phyloP scores from a whole-genome alignment of 2,888 invertebrate species.

The Auanema freiburgensis region DNA sequence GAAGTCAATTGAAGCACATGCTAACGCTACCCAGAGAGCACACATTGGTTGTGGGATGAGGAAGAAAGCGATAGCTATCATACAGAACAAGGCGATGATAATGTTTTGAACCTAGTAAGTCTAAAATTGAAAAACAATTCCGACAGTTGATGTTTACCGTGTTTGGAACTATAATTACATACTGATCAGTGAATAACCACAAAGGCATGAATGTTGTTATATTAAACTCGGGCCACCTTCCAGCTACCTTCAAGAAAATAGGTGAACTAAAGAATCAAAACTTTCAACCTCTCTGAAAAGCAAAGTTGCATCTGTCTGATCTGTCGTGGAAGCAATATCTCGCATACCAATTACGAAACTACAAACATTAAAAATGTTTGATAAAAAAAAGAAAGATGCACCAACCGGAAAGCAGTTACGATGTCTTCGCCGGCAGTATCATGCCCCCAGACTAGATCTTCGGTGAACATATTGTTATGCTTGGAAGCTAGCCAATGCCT shows the following conservation, averaged over 20 bases:
- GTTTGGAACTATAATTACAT: conserved; percentile 64
- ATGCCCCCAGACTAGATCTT: conserved; percentile 58
- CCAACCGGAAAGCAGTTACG: conserved; percentile 36
- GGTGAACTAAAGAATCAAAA: background rate
- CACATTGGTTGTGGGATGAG: conserved; percentile 87
- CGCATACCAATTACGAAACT: conserved; percentile 62
- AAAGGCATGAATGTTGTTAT: conserved; percentile 64
- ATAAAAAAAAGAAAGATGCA: background rate
- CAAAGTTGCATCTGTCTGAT: conserved; percentile 59
- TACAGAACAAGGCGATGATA: conserved; percentile 70
- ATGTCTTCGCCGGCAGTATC: conserved; percentile 27
- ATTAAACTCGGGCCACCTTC: conserved; percentile 55
- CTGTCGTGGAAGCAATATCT: conserved; percentile 55
- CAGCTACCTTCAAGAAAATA: conserved; percentile 35
- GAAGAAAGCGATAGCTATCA: conserved; percentile 90
- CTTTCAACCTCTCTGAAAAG: conserved; percentile 55
- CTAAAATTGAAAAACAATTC: background rate
- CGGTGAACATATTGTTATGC: conserved; percentile 47
- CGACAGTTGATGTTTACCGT: conserved; percentile 35
- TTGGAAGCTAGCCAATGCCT: conserved; percentile 57
- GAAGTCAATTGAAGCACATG: conserved; percentile 87
- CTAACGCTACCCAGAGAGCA: conserved; percentile 90
- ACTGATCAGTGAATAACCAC: conserved; percentile 65
- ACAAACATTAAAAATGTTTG: conserved; percentile 13
- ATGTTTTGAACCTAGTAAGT: conserved; percentile 54